Evolutionary conservation across 2,797 vertebrate genomes (phyloP).

Genomic region (Euphonia xanthogaster): DNA sequence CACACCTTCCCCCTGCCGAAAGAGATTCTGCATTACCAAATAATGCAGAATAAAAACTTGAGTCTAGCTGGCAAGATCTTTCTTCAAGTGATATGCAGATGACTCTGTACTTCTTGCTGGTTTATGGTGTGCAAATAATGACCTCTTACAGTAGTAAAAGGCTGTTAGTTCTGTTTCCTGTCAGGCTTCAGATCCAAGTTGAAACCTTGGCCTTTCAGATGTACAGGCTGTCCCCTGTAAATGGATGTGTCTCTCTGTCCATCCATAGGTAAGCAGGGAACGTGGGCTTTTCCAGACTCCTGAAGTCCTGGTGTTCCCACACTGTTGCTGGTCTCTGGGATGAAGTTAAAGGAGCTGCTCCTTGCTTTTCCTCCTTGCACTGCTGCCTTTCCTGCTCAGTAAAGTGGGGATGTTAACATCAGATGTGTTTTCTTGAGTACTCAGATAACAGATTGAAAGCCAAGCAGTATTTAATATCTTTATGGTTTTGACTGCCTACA

Average conservation of each 20-base stretch:
- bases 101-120: background rate
- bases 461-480: background rate
- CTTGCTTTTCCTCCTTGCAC: background rate
- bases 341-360: background rate
- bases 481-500: background rate
- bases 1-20: background rate
- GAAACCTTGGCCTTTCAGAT: background rate
- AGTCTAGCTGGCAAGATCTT: background rate
- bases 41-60: background rate
- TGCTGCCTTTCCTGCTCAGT: background rate
- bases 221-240: background rate
- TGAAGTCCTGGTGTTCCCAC: background rate
- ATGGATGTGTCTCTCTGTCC: background rate
- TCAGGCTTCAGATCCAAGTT: background rate
- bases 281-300: background rate
- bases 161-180: background rate
- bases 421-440: background rate
- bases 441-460: background rate
- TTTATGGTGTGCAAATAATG: slow-evolving; percentile 54
- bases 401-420: background rate
- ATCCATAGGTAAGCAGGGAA: background rate
- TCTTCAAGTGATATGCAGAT: background rate
- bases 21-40: background rate
- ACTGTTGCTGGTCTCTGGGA: background rate
- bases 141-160: slow-evolving; percentile 17